A percentile compares a stretch with the other conserved stretches of the same genome.
phyloP scores from a whole-genome alignment of 2,113 vertebrate species.

The Odocoileus virginianus region DNA sequence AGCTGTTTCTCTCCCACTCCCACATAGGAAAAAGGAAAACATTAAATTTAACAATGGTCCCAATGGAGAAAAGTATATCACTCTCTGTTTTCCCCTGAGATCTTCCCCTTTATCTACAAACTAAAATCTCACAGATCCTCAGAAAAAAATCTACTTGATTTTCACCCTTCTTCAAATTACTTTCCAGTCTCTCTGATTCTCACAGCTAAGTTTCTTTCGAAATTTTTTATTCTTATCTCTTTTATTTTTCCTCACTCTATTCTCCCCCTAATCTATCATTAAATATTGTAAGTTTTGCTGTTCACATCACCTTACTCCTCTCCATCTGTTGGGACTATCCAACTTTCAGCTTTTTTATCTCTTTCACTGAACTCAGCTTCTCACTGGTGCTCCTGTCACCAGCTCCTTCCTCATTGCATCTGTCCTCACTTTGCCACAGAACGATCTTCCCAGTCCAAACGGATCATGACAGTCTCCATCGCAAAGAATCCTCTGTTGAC shows the following conservation, averaged over 20 bases:
- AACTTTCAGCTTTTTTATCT: not conserved
- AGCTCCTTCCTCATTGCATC: not conserved
- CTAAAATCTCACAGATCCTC: not conserved
- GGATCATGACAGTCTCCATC: not conserved
- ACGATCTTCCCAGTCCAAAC: not conserved
- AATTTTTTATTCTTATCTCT: not conserved
- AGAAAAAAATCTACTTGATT: not conserved
- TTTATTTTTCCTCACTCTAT: not conserved
- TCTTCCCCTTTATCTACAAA: not conserved
- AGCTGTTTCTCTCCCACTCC: not conserved
- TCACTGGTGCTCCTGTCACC: not conserved
- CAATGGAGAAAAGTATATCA: not conserved
- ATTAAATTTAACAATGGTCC: not conserved
- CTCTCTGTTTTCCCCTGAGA: accelerated
- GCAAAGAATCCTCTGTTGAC: not conserved
- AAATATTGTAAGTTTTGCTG: not conserved
- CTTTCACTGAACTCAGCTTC: not conserved
- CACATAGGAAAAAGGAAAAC: not conserved
- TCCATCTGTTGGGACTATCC: not conserved
- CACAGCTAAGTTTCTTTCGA: not conserved
- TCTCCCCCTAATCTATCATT: not conserved
- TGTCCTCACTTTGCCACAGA: not conserved
- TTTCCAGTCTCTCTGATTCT: not conserved
- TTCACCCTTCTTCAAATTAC: not conserved
- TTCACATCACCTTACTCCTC: not conserved